These are phyloP conservation scores for Cybosia mesomella DNA, from an alignment of 2,888 invertebrate genomes.

Conservation along the genomic window DNA sequence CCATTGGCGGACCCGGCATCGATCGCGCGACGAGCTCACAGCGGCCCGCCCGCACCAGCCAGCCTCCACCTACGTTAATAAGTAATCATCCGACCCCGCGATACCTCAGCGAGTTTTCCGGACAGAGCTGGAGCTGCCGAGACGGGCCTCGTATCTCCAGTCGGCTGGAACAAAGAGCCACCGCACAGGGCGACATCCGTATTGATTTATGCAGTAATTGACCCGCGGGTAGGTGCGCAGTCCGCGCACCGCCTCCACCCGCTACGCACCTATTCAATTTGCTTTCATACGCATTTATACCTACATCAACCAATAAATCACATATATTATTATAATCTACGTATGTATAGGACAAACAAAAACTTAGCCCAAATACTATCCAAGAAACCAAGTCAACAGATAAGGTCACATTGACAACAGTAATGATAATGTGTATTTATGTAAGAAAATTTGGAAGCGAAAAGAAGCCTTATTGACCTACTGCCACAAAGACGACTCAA, in stretches of 20 bases:
- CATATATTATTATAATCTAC: no score
- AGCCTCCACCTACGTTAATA: slow-evolving; percentile 87
- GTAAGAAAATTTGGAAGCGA: slow-evolving; percentile 25
- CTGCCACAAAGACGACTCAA: slow-evolving; percentile 59
- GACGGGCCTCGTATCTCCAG: slow-evolving; percentile 81
- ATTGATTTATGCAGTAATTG: slow-evolving; percentile 84
- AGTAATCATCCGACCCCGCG: slow-evolving; percentile 86
- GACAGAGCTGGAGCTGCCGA: slow-evolving; percentile 81
- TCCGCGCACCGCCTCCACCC: slow-evolving; percentile 67
- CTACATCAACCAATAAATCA: slow-evolving; percentile 40
- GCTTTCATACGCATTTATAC: slow-evolving; percentile 61
- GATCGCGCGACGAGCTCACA: slow-evolving; percentile 82
- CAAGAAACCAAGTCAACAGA: slow-evolving; percentile 30
- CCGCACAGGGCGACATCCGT: slow-evolving; percentile 79
- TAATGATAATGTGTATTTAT: slow-evolving; percentile 27
- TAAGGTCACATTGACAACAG: slow-evolving; percentile 18
- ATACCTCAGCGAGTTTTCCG: slow-evolving; percentile 85
- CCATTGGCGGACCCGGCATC: slow-evolving; percentile 86
- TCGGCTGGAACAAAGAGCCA: slow-evolving; percentile 82
- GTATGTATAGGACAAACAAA: not conserved
- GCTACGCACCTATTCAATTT: slow-evolving; percentile 71
- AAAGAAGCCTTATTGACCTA: slow-evolving; percentile 63
- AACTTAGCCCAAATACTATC: slow-evolving; percentile 37
- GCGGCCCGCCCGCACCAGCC: slow-evolving; percentile 84
- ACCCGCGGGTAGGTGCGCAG: slow-evolving; percentile 79